These are phyloP conservation scores for Orchestia grillus DNA, from an alignment of 1,140 invertebrate genomes.

Conservation along the genomic window DNA sequence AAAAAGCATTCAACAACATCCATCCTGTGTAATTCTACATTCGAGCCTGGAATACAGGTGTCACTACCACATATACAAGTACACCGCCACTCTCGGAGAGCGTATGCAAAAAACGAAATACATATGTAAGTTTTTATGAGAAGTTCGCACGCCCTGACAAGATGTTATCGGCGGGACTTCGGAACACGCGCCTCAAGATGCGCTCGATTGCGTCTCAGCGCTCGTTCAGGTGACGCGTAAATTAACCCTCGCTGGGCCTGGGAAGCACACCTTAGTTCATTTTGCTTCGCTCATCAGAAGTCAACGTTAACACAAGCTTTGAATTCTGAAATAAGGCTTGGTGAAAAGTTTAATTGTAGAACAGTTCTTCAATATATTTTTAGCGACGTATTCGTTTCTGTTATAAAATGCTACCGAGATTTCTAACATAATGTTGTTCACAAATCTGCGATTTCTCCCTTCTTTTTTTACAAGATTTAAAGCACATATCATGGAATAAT, in stretches of 20 bases:
- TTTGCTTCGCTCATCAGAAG: not conserved
- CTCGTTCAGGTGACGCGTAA: not conserved
- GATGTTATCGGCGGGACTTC: not conserved
- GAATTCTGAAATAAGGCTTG: not conserved
- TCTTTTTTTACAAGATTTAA: too few species aligned
- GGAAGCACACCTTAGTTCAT: not conserved
- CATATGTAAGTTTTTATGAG: not conserved
- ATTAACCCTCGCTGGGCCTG: not conserved
- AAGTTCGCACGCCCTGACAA: not conserved
- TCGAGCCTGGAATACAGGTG: not conserved
- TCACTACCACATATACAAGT: not conserved
- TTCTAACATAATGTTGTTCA: too few species aligned
- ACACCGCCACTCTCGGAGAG: not conserved
- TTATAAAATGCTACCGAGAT: too few species aligned
- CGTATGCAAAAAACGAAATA: not conserved
- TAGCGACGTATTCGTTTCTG: too few species aligned
- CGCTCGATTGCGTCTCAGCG: not conserved
- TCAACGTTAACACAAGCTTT: not conserved
- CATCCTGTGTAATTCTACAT: not conserved
- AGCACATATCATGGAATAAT: too few species aligned
- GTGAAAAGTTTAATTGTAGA: not conserved
- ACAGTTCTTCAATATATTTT: too few species aligned
- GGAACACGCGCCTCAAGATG: not conserved
- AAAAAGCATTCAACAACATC: not conserved
- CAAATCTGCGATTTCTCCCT: too few species aligned